These are phyloP conservation scores for Fragariocoptes setiger DNA, from an alignment of 1,140 invertebrate genomes.

Conservation along the genomic window DNA sequence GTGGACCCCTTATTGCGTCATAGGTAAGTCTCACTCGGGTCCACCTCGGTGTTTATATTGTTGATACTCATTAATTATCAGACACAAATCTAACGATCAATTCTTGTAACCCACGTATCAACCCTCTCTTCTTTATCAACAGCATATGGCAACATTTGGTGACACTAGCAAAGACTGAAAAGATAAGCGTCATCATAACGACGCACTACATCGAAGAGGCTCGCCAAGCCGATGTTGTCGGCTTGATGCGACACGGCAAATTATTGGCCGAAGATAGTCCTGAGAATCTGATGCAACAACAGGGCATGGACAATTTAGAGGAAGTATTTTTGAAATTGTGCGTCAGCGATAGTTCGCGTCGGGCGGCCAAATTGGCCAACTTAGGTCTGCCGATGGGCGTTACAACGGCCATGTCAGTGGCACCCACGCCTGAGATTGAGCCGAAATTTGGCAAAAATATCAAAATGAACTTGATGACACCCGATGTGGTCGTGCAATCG, in stretches of 20 bases:
- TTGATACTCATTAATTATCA: not conserved
- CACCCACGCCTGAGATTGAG: not conserved
- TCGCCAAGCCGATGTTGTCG: slow-evolving; percentile 51
- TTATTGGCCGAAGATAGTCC: slow-evolving; percentile 69
- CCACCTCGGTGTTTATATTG: slow-evolving; percentile 1
- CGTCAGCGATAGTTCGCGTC: slow-evolving; percentile 20
- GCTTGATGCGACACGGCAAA: slow-evolving; percentile 62
- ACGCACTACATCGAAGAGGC: slow-evolving; percentile 85
- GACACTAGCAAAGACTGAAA: slow-evolving; percentile 32
- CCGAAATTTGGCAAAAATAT: no score
- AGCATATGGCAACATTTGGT: slow-evolving; percentile 72
- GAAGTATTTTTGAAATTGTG: slow-evolving; percentile 76
- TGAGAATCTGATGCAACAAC: slow-evolving; percentile 40
- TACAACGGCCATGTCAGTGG: no score
- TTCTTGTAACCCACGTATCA: no score
- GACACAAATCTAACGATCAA: not conserved
- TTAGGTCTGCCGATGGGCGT: not conserved
- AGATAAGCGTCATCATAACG: slow-evolving; percentile 63
- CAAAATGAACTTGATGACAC: not conserved
- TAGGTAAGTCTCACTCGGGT: no score
- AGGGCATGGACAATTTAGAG: slow-evolving; percentile 48
- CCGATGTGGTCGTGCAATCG: no score
- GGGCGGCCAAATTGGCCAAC: slow-evolving; percentile 1
- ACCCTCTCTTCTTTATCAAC: slow-evolving; percentile 43
- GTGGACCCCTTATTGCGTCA: slow-evolving; percentile 3